Base-by-base conservation (phyloP, 2,888 invertebrate genomes). In the Eudemis profundana region DNA sequence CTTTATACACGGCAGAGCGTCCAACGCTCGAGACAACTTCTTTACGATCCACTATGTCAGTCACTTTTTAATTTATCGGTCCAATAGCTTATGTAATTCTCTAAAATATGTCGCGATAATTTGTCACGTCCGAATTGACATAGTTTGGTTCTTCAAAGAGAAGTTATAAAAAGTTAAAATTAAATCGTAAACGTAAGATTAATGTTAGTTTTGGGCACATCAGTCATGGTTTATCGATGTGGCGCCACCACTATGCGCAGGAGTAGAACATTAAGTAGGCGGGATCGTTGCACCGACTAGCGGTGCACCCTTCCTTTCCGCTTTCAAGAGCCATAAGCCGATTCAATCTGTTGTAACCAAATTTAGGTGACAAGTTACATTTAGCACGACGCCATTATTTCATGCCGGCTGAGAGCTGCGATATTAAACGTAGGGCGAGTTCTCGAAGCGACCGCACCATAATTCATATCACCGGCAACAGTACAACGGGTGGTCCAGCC, bases 281-380 rank as follows among this genome's bases (percentile, higher is more conserved):
- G 79, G 78, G 79, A 82, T 80, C 77, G 79, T 78, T 85, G 81
- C 79, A 79, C 76, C 76, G 77, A 70, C 78, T 82, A 84, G 83
- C 84, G 80, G 84, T 81, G 78, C 79, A 81, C 70, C 70, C 72
- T 74, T 76, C 73, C 68, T 68, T 81, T 77, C 76, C 78, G 64
- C 74, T 82, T 77, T 61, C 76, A 44, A n/a, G 44, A 54, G 59
- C 50, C 44, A 46, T 33, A 53, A 27, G 59, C 64, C 23, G 57
- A 50, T 56, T 29, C 27, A 27, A 56, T 63, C 63, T 64, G 46
- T 51, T 59, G 36, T 59, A 44, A 49, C 33, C 51, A 29, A 59
- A 57, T 57, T 51, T 38, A 51, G 44, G 64, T 64, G 50, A 49
- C 56, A 63, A 50, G 47, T 38, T 47, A 19, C 47, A 49, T 49